Conservation (phyloP, 2,888 invertebrate species). For the Deilephila elpenor region DNA sequence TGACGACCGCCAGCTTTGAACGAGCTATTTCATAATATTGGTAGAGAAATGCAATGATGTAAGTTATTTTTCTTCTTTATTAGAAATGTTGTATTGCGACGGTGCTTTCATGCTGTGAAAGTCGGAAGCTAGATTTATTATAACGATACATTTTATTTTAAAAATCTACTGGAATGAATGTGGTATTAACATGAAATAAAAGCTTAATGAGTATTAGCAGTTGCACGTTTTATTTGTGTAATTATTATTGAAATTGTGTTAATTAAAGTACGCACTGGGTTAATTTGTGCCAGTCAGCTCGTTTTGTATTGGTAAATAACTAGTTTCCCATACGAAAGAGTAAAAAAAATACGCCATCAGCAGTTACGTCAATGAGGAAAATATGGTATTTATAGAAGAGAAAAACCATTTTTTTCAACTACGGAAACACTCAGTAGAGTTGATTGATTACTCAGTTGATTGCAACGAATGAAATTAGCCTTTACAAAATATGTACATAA, state of each 20-base stretch:
- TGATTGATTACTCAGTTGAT: too few species aligned
- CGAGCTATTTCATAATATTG: constrained; percentile 39
- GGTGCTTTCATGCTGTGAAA: neutral
- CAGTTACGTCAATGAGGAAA: neutral
- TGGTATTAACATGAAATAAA: neutral
- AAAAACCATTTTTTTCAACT: too few species aligned
- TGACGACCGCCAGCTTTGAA: constrained; percentile 20
- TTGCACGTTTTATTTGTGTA: neutral
- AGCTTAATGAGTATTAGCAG: neutral
- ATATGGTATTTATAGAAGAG: too few species aligned
- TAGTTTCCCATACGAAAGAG: neutral
- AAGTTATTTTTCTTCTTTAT: neutral
- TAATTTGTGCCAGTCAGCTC: neutral
- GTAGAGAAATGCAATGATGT: neutral
- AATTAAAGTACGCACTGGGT: neutral
- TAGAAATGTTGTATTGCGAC: neutral
- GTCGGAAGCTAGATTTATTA: neutral
- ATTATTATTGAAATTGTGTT: constrained; percentile 1
- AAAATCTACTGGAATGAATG: neutral
- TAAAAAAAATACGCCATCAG: neutral
- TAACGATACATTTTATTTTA: neutral
- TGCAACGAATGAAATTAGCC: too few species aligned
- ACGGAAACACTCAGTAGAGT: too few species aligned
- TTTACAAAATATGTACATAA: too few species aligned
- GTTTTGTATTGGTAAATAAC: neutral